phyloP scores from a whole-genome alignment of 2,888 invertebrate species.

The Nomada hirtipes region DNA sequence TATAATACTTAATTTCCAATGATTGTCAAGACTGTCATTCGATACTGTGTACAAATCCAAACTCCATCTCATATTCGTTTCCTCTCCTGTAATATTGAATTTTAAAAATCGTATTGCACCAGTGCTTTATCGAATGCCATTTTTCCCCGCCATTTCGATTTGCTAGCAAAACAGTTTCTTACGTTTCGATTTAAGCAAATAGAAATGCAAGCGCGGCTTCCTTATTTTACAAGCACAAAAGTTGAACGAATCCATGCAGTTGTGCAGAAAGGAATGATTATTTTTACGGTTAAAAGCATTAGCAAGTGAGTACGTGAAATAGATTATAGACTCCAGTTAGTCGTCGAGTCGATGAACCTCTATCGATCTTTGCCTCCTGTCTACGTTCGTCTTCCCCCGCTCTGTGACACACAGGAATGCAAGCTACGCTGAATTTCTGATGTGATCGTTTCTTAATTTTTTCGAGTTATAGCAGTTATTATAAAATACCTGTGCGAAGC shows the following conservation, averaged over 20 bases:
- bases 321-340: slow-evolving; percentile 56
- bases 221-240: neutral
- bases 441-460: slow-evolving; percentile 42
- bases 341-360: slow-evolving; percentile 72
- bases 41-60: too few relatives aligned
- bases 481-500: slow-evolving; percentile 26
- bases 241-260: too few relatives aligned
- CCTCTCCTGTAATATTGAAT: neutral
- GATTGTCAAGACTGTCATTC: too few relatives aligned
- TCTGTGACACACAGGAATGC: slow-evolving; percentile 61
- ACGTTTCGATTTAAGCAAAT: neutral
- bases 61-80: too few relatives aligned
- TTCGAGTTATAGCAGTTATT: slow-evolving; percentile 8
- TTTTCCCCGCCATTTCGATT: too few relatives aligned
- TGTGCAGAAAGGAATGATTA: neutral
- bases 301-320: slow-evolving; percentile 21
- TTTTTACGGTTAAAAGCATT: slow-evolving; percentile 15
- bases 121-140: neutral
- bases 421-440: slow-evolving; percentile 53
- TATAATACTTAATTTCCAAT: too few relatives aligned
- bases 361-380: slow-evolving; percentile 73
- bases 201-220: neutral
- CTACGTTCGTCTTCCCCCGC: slow-evolving; percentile 64
- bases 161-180: neutral
- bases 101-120: neutral